A percentile compares a stretch with the other conserved stretches of the same genome.
These are phyloP conservation scores for Merops nubicus DNA, from an alignment of 2,113 vertebrate genomes.

Conservation along the genomic window DNA sequence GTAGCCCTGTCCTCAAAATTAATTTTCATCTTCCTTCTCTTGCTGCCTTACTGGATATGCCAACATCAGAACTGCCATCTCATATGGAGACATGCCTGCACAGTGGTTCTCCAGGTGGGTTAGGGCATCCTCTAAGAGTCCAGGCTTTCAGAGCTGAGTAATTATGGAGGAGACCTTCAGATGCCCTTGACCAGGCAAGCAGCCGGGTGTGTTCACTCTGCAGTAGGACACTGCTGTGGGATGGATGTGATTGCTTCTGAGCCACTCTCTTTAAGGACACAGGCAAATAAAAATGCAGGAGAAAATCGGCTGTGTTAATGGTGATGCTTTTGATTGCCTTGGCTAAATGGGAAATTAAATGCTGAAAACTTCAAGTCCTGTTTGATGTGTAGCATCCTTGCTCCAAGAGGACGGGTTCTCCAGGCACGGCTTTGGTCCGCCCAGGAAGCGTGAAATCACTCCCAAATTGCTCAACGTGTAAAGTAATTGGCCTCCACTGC, in stretches of 20 bases:
- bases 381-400: slow-evolving; percentile 39
- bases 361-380: slow-evolving; percentile 34
- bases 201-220: not conserved
- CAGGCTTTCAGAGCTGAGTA: not conserved
- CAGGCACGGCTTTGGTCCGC: not conserved
- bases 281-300: slow-evolving; percentile 47
- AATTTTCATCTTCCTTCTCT: not conserved
- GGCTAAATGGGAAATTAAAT: slow-evolving; percentile 48
- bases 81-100: not conserved
- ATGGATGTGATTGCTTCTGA: not conserved
- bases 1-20: not conserved
- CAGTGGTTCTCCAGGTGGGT: not conserved
- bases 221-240: not conserved
- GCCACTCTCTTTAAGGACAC: not conserved
- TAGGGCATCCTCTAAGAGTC: not conserved
- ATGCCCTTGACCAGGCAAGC: slow-evolving; percentile 6
- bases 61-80: not conserved
- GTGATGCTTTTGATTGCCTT: slow-evolving; percentile 55
- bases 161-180: not conserved
- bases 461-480: not conserved
- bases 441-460: slow-evolving; percentile 45
- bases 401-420: not conserved
- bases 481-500: slow-evolving; percentile 17
- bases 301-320: not conserved
- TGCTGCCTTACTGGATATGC: not conserved